Conservation (phyloP, 2,113 vertebrate genomes). For the Ramphastos sulfuratus region DNA sequence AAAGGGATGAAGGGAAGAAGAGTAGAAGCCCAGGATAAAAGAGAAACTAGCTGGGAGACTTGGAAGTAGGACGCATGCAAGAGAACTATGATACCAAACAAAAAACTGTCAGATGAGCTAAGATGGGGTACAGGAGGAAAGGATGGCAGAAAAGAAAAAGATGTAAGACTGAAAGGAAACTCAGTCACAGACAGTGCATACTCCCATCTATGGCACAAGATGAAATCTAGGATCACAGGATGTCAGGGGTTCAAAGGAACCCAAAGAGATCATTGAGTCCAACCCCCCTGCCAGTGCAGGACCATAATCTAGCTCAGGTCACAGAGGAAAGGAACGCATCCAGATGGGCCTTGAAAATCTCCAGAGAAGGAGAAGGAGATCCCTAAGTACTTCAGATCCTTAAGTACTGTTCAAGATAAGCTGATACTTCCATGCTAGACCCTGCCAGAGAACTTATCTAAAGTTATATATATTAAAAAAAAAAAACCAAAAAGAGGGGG, state of each 20-base stretch:
- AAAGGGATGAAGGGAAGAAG: background rate
- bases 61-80: background rate
- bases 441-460: background rate
- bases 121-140: background rate
- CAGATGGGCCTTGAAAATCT: too few species aligned
- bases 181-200: background rate
- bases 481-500: background rate
- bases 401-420: background rate
- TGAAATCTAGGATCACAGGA: background rate
- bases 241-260: too few species aligned
- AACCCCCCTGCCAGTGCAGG: too few species aligned
- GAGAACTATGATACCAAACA: background rate
- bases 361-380: too few species aligned
- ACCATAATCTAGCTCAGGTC: too few species aligned
- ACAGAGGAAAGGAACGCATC: too few species aligned
- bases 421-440: background rate
- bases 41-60: background rate
- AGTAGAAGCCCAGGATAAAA: background rate
- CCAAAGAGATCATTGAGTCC: too few species aligned
- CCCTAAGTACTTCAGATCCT: background rate
- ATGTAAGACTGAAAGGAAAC: background rate
- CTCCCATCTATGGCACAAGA: background rate
- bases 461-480: too few species aligned
- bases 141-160: background rate
- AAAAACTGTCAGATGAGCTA: background rate